Evolutionary conservation across 2,797 vertebrate genomes (phyloP).

Genomic region (Oreonectes daqikongensis): DNA sequence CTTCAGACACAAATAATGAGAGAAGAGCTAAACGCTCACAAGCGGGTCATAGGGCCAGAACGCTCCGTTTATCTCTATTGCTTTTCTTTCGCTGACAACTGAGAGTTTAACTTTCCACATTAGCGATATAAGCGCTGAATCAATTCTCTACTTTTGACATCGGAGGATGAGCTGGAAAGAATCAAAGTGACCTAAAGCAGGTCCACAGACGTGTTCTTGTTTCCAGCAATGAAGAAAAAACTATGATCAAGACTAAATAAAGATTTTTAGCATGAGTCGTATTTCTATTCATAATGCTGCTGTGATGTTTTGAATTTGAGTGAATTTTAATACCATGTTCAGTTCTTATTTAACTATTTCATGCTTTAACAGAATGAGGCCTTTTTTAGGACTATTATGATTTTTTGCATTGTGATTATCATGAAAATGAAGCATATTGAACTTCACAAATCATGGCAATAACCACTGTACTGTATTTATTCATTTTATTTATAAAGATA

Average conservation of each 20-base stretch:
- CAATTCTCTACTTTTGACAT: conserved; percentile 3
- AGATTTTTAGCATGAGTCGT: background rate
- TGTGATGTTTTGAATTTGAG: background rate
- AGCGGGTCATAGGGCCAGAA: conserved; percentile 63
- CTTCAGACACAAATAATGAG: conserved; percentile 68
- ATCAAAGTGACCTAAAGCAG: background rate
- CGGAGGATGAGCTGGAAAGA: conserved; percentile 11
- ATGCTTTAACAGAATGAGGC: background rate
- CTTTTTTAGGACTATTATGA: background rate
- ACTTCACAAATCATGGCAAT: no score
- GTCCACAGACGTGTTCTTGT: background rate
- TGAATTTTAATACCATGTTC: background rate
- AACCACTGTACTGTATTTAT: no score
- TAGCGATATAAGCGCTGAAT: background rate
- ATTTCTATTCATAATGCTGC: background rate
- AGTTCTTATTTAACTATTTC: background rate
- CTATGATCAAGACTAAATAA: background rate
- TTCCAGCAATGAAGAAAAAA: background rate
- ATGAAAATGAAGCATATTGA: background rate
- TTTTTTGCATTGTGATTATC: background rate
- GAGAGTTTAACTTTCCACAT: conserved; percentile 26
- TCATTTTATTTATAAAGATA: no score
- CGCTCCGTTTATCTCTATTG: conserved; percentile 46
- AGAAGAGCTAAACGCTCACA: conserved; percentile 60
- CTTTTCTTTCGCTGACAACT: background rate